Percentiles rank a stretch among this genome's conserved stretches.
Evolutionary conservation across 2,888 invertebrate genomes (phyloP).

Genomic region (Cryptophagus acutangulus): DNA sequence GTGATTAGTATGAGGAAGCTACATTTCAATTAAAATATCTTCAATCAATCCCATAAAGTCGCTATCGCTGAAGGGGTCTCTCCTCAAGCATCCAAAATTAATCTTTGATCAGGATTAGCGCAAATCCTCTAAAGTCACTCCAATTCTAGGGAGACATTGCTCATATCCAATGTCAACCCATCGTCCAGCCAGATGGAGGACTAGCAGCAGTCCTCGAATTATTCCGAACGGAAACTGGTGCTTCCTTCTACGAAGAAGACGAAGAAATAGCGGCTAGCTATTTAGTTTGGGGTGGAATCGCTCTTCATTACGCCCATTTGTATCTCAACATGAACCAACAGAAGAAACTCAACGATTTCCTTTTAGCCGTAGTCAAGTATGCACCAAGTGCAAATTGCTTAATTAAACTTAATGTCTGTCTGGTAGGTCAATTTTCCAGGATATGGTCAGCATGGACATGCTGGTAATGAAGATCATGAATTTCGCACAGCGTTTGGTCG

Average conservation of each 20-base stretch:
- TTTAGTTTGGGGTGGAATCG: conserved; percentile 65
- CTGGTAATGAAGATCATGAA: conserved; percentile 79
- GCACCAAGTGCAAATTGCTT: background rate
- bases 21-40: no score
- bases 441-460: conserved; percentile 78
- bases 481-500: conserved; percentile 74
- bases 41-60: no score
- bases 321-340: conserved; percentile 67
- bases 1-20: no score
- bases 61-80: no score
- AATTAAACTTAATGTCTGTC: conserved; percentile 4
- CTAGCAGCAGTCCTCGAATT: conserved; percentile 65
- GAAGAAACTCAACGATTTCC: conserved; percentile 68
- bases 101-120: no score
- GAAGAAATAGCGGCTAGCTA: conserved; percentile 64
- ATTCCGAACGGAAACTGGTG: conserved; percentile 52
- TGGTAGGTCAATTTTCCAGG: conserved; percentile 76
- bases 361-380: conserved; percentile 74
- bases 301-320: conserved; percentile 64
- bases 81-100: no score
- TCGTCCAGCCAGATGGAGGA: conserved; percentile 59
- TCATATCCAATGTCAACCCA: conserved; percentile 58
- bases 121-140: background rate
- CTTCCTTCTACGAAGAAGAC: conserved; percentile 60
- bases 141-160: conserved; percentile 34